phyloP scores from a whole-genome alignment of 1,140 invertebrate genomes.

The Drosophila kurseongensis region DNA sequence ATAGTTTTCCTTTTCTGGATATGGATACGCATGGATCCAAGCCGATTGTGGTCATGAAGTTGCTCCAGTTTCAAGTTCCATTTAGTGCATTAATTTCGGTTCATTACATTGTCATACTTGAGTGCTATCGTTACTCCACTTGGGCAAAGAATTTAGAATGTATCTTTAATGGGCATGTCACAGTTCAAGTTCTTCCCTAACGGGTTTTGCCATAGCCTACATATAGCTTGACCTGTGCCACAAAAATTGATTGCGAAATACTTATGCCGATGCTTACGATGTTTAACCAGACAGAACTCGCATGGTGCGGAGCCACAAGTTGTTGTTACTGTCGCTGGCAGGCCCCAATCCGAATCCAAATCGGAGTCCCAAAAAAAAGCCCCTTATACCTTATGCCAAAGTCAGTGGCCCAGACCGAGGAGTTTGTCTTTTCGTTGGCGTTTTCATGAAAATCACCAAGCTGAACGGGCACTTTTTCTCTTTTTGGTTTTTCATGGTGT shows the following conservation, averaged over 20 bases:
- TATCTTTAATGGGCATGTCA: slow-evolving; percentile 63
- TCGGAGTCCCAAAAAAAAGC: slow-evolving; percentile 26
- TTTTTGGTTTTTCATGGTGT: slow-evolving; percentile 18
- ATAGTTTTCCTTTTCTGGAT: slow-evolving; percentile 32
- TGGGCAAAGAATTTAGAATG: slow-evolving; percentile 33
- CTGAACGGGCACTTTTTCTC: slow-evolving; percentile 63
- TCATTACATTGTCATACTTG: slow-evolving; percentile 78
- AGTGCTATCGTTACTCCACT: slow-evolving; percentile 33
- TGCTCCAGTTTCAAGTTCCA: slow-evolving; percentile 70
- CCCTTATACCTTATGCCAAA: slow-evolving; percentile 39
- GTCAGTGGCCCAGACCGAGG: slow-evolving; percentile 61
- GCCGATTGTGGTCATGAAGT: slow-evolving; percentile 33
- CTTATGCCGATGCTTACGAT: slow-evolving; percentile 51
- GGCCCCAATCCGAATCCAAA: not conserved
- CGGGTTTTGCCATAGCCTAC: slow-evolving; percentile 23
- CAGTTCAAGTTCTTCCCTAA: slow-evolving; percentile 58
- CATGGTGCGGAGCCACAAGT: slow-evolving; percentile 27
- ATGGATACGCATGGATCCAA: slow-evolving; percentile 17
- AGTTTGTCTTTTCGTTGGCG: slow-evolving; percentile 68
- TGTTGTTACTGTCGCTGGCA: slow-evolving; percentile 4
- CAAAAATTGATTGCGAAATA: slow-evolving; percentile 76
- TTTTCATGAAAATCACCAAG: slow-evolving; percentile 75
- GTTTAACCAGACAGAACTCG: slow-evolving; percentile 71
- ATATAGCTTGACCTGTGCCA: slow-evolving; percentile 62
- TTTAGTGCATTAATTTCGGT: slow-evolving; percentile 75